Evolutionary conservation across 2,888 invertebrate genomes (phyloP), one percentile per base, ranked within the genome.

Genomic region (Eurois occulta): DNA sequence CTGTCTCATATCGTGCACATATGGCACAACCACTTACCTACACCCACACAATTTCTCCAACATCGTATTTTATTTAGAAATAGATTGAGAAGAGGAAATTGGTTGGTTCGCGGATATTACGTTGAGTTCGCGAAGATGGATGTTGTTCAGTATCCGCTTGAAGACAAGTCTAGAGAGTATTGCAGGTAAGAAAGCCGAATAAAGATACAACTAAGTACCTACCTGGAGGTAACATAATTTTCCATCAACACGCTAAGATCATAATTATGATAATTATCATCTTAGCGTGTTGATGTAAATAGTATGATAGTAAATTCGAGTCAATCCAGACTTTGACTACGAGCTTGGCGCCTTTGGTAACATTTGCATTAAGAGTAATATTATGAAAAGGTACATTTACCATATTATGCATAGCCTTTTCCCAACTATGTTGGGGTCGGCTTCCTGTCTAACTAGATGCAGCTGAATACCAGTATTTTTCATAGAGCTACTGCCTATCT

Each of bases 31-130:
- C 10, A 11, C n/a, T 48, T n/a, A n/a, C n/a, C n/a, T n/a, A 69
- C 46, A 28, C 71, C 43, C 69, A 79, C 43, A 46, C 64, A 70
- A 32, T 46, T 46, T 71, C 38, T 64, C 38, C 55, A 46, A 46
- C 43, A 43, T 32, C 48, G 35, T 65, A 77, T 76, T n/a, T 41
- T 64, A 76, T 77, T 76, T 77, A 52, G n/a, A 71, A 65, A 48
- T 71, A 72, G n/a, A 62, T n/a, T 69, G 58, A 68, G 68, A 65
- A 76, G 16, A 78, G 84, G 85, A 86, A 86, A 86, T 86, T 64
- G 48, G 70, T 43, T 64, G 65, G 66, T 72, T 68, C 21, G 18
- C 85, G 86, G 86, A 86, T 81, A 81, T 86, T 84, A 77, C 77
- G 71, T 75, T 75, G 58, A 71, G 62, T 16, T 64, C 24, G 55